These are phyloP conservation scores for Lipotes vexillifer DNA, from an alignment of 2,113 vertebrate species.

Conservation along the genomic window DNA sequence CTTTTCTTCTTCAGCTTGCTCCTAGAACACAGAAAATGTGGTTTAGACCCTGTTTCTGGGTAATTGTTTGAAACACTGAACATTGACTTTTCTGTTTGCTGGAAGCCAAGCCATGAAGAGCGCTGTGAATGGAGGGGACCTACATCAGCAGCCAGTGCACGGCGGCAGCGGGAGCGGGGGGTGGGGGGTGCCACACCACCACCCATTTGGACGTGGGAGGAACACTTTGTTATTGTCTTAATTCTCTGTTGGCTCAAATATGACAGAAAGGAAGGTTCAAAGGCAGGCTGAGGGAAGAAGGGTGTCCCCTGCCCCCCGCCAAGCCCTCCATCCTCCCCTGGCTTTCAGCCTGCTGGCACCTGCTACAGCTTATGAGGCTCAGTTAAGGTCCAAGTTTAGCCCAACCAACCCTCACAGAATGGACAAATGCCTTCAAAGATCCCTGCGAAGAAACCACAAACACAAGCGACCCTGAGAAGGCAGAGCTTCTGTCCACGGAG, in stretches of 20 bases:
- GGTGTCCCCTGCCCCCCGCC: rapidly evolving
- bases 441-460: not conserved
- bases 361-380: not conserved
- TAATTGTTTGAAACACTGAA: not conserved
- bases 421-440: not conserved
- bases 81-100: not conserved
- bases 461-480: not conserved
- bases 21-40: not conserved
- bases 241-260: not conserved
- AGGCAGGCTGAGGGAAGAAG: not conserved
- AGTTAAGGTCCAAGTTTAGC: not conserved
- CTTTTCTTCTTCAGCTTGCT: slow-evolving; percentile 32
- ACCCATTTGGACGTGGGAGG: rapidly evolving
- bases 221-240: not conserved
- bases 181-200: rapidly evolving
- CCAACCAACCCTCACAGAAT: not conserved
- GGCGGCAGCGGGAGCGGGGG: rapidly evolving
- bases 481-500: rapidly evolving
- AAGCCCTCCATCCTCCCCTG: not conserved
- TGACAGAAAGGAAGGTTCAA: not conserved
- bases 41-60: not conserved
- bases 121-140: not conserved
- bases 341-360: not conserved
- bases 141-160: not conserved
- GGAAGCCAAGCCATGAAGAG: not conserved